Evolutionary conservation across 2,113 vertebrate species (phyloP), one percentile per base, ranked within the genome.

Genomic region (Festucalex cinctus): DNA sequence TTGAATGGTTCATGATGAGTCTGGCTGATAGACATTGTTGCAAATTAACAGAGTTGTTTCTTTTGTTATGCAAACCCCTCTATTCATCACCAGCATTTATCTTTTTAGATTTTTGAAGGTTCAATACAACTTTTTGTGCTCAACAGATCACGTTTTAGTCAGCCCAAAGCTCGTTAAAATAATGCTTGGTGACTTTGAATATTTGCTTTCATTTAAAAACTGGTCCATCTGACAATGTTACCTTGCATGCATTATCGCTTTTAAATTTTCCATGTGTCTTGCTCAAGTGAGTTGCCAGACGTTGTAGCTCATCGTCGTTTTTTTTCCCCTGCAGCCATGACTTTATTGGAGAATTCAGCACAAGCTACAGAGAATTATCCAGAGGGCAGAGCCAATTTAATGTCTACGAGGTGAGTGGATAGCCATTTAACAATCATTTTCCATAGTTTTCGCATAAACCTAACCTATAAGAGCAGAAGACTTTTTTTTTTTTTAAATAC

Each of bases 271-370:
- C 10, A 22, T 60, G 46, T 13, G 32, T 22, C 7, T 53, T 65
- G 63, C 53, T 14, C 8, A 32, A 37, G 32, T 44, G 16, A 26
- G 61, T 62, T 14, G 59, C n/a, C 20, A 8, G n/a, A 44, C 41
- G 14, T 43, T 1, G 43, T 17, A 17, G 14, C 43, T 44, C 3
- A 63, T 43, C 26, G 14, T 32, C 26, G 17, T 49, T 20, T 16
- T 6, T 36, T 28, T 14, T 9, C 35, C 10, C 63, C 22, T 70
- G 9, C 51, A 99, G 97, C 79, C 96, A 99, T 68, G 97, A 99
- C 90, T 98, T 97, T 78, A 99, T 99, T 0, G 97, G 97, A 48
- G 96, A 99, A 88, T 99, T 98, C 90, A 96, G 94, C 86, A 99
- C 97, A 80, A 98, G 96, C 88, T 99, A 98, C 86, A 94, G 95